These are phyloP conservation scores for Epistrophe grossulariae DNA, from an alignment of 2,888 invertebrate species.

Conservation along the genomic window DNA sequence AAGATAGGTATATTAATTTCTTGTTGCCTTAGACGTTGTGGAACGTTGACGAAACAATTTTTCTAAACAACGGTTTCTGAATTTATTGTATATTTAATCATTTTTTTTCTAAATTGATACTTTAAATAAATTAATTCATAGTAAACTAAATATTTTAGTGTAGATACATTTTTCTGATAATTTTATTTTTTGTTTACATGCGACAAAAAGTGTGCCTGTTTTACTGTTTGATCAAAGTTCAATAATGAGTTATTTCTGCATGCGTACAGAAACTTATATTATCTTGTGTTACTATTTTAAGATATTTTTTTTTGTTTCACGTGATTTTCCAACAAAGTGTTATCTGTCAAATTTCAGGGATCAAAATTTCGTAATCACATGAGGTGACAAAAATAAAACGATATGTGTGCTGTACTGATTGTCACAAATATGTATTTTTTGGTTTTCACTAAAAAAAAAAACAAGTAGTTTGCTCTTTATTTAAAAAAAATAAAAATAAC, in stretches of 20 bases:
- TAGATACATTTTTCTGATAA: background rate
- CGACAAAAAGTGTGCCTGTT: background rate
- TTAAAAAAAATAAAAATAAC: too few relatives aligned
- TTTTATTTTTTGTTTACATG: background rate
- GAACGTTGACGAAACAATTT: too few relatives aligned
- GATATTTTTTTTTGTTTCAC: background rate
- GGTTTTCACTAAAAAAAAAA: too few relatives aligned
- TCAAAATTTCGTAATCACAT: background rate
- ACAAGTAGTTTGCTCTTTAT: too few relatives aligned
- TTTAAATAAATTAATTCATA: too few relatives aligned
- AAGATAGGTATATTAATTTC: too few relatives aligned
- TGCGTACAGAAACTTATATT: background rate
- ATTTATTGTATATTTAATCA: too few relatives aligned
- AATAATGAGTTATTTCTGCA: background rate
- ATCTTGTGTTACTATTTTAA: constrained; percentile 32
- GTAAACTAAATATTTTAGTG: too few relatives aligned
- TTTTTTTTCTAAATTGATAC: too few relatives aligned
- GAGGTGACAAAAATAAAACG: constrained; percentile 16
- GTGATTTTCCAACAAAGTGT: constrained; percentile 4
- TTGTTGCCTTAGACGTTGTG: too few relatives aligned
- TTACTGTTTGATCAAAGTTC: constrained; percentile 24
- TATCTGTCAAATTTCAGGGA: too few relatives aligned
- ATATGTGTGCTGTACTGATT: background rate
- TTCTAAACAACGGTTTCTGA: too few relatives aligned
- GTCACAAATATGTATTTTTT: background rate